Conservation (phyloP, 1,140 invertebrate species). For the Mizuhopecten yessoensis region DNA sequence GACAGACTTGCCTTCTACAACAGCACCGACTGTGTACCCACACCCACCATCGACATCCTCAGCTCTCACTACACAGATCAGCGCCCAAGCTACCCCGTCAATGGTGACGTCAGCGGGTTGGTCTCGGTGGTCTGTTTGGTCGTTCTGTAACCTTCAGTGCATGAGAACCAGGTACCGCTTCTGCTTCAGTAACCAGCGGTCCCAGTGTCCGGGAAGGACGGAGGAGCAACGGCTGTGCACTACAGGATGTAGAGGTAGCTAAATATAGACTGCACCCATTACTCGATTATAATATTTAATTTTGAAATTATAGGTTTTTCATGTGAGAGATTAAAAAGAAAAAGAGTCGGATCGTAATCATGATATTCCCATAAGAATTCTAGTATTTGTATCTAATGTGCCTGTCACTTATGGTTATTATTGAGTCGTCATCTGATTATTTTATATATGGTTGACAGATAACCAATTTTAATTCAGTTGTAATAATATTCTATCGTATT, state of each 20-base stretch:
- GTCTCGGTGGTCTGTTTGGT: constrained; percentile 67
- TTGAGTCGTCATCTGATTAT: no score
- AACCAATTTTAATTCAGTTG: no score
- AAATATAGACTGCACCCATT: constrained; percentile 11
- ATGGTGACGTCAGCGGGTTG: constrained; percentile 56
- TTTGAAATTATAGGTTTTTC: no score
- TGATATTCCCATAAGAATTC: no score
- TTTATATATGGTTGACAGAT: no score
- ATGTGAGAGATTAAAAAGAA: no score
- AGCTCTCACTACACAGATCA: not conserved
- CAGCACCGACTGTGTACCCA: not conserved
- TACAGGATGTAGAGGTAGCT: constrained; percentile 63
- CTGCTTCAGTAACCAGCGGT: constrained; percentile 60
- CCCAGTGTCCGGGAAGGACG: constrained; percentile 60
- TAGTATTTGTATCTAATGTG: no score
- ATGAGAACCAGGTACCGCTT: constrained; percentile 63
- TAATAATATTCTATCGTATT: no score
- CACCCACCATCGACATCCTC: not conserved
- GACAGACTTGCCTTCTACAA: not conserved
- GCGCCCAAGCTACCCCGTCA: not conserved
- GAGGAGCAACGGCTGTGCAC: constrained; percentile 51
- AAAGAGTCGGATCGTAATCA: no score
- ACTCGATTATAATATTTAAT: no score
- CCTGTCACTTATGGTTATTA: no score
- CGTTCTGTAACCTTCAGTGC: constrained; percentile 67